These are phyloP conservation scores for Manacus vitellinus DNA, from an alignment of 2,113 vertebrate species.

Conservation along the genomic window DNA sequence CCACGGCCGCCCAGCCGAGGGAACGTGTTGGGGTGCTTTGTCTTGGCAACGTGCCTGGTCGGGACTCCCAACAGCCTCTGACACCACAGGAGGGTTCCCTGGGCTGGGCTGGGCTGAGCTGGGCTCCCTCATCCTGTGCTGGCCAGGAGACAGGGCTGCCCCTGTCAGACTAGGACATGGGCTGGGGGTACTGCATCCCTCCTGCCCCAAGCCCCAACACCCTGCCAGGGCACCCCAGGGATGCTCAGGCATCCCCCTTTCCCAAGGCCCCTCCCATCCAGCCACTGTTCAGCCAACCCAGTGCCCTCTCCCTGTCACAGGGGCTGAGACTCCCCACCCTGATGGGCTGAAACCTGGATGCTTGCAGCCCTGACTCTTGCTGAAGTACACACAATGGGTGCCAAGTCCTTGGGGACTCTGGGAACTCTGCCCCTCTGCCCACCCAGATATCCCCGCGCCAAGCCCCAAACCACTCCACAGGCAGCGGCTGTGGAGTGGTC, in stretches of 20 bases:
- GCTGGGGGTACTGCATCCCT: neutral
- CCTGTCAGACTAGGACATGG: accelerated
- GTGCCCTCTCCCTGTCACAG: neutral
- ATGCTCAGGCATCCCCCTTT: neutral
- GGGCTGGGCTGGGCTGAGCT: neutral
- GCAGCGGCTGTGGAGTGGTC: neutral
- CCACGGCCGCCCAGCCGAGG: neutral
- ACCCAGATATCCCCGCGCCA: neutral
- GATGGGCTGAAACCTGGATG: neutral
- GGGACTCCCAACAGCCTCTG: neutral
- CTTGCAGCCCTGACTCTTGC: neutral
- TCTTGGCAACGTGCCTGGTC: neutral
- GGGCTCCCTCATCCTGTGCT: neutral
- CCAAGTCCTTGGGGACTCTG: neutral
- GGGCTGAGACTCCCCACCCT: neutral
- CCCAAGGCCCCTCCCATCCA: neutral
- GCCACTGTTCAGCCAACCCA: neutral
- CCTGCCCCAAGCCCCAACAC: neutral
- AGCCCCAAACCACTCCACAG: neutral
- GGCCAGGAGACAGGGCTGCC: neutral
- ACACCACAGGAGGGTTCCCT: neutral
- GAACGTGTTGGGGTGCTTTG: neutral
- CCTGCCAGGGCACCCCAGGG: too few relatives aligned
- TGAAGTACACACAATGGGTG: neutral
- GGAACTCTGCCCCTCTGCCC: neutral